These are phyloP conservation scores for Coenonympha glycerion DNA, from an alignment of 2,888 invertebrate species.

Conservation along the genomic window DNA sequence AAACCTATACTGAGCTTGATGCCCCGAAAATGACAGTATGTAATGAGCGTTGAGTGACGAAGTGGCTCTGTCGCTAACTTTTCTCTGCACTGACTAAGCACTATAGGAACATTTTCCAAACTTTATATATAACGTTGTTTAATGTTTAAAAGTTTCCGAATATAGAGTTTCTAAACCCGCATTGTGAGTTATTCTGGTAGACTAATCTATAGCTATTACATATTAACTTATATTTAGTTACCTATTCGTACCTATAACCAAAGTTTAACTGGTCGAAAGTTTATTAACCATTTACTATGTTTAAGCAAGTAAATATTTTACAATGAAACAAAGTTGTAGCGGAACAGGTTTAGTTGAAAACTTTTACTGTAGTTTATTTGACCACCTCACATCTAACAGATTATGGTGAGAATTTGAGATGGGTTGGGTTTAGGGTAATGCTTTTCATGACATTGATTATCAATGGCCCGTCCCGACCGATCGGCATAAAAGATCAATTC, in stretches of 20 bases:
- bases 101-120: not conserved
- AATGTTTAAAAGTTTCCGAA: not conserved
- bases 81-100: constrained; percentile 17
- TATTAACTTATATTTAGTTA: no score
- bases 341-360: not conserved
- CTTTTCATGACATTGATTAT: no score
- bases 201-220: no score
- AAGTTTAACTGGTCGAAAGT: no score
- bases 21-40: constrained; percentile 1
- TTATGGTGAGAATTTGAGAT: no score
- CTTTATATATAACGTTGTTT: constrained; percentile 1
- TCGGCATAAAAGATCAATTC: no score
- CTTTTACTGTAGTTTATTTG: not conserved
- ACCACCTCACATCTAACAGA: no score
- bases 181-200: not conserved
- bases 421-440: no score
- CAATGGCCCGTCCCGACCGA: no score
- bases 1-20: not conserved
- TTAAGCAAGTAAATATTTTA: no score
- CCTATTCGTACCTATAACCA: no score
- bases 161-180: not conserved
- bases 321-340: not conserved
- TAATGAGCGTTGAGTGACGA: constrained; percentile 20
- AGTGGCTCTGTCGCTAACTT: constrained; percentile 20
- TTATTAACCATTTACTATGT: no score